phyloP scores from a whole-genome alignment of 2,113 vertebrate genomes.

The Scomber colias region DNA sequence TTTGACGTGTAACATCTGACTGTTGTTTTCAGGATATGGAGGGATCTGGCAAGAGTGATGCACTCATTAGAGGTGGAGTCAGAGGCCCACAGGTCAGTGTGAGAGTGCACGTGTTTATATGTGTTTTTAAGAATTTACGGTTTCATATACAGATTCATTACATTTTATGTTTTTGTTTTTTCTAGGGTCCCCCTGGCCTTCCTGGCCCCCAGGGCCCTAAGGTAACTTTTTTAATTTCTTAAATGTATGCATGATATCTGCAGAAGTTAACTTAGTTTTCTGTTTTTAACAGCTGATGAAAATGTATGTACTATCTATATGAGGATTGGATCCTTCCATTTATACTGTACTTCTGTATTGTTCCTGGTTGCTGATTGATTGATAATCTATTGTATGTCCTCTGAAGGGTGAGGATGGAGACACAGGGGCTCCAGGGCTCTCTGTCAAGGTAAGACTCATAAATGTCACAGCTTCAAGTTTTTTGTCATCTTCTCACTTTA shows the following conservation, averaged over 20 bases:
- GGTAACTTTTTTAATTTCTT: slow-evolving; percentile 65
- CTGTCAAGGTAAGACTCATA: slow-evolving; percentile 78
- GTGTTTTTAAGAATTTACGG: neutral
- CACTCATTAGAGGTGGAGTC: slow-evolving; percentile 70
- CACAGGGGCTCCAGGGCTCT: slow-evolving; percentile 75
- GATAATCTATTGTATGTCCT: slow-evolving; percentile 14
- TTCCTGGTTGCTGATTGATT: neutral
- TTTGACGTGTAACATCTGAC: neutral
- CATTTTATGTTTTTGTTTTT: neutral
- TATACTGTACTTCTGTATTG: neutral
- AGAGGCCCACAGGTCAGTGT: slow-evolving; percentile 81
- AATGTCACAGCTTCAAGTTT: neutral
- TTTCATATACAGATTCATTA: neutral
- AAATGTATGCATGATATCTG: neutral
- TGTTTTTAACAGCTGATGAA: neutral
- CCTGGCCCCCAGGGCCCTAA: slow-evolving; percentile 80
- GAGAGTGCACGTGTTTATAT: neutral
- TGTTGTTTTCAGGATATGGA: slow-evolving; percentile 87
- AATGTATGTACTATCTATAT: neutral
- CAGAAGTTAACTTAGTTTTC: neutral
- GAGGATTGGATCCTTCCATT: neutral
- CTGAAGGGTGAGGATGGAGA: slow-evolving; percentile 82
- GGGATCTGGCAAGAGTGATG: slow-evolving; percentile 86
- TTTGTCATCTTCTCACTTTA: neutral
- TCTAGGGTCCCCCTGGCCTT: slow-evolving; percentile 75